Conservation (phyloP, 2,113 vertebrate species). For the Saimiri boliviensis region DNA sequence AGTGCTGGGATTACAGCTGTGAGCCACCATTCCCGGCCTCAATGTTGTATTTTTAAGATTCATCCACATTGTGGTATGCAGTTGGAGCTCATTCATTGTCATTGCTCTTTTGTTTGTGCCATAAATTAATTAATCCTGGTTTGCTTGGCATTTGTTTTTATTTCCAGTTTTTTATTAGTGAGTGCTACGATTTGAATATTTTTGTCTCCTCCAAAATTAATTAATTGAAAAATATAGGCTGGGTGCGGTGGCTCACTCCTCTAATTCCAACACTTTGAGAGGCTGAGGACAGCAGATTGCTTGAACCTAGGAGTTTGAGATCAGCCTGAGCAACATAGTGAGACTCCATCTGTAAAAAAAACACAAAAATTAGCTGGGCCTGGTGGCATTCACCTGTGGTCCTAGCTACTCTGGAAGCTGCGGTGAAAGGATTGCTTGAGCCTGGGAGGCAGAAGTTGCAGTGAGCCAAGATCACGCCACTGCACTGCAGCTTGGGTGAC, state of each 20-base stretch:
- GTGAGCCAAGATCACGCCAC: not conserved
- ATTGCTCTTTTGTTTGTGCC: not conserved
- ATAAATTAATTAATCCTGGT: not conserved
- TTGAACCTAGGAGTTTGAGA: not conserved
- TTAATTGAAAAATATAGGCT: too few species aligned
- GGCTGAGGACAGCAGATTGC: not conserved
- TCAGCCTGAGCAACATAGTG: not conserved
- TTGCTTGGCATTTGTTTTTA: not conserved
- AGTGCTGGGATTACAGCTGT: too few species aligned
- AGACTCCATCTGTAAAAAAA: not conserved
- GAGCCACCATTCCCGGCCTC: not conserved
- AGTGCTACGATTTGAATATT: not conserved
- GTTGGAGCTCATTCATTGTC: not conserved
- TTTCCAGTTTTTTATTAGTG: not conserved
- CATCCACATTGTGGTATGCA: too few species aligned
- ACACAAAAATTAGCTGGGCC: too few species aligned
- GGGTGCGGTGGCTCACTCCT: not conserved
- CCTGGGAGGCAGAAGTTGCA: not conserved
- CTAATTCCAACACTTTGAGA: not conserved
- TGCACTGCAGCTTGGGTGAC: not conserved
- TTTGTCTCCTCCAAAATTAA: not conserved
- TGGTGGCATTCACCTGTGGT: not conserved
- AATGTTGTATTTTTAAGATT: not conserved
- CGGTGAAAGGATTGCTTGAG: not conserved
- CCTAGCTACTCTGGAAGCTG: not conserved